Base-by-base conservation (phyloP, 2,888 invertebrate species). In the Rhyacophila evoluta region DNA sequence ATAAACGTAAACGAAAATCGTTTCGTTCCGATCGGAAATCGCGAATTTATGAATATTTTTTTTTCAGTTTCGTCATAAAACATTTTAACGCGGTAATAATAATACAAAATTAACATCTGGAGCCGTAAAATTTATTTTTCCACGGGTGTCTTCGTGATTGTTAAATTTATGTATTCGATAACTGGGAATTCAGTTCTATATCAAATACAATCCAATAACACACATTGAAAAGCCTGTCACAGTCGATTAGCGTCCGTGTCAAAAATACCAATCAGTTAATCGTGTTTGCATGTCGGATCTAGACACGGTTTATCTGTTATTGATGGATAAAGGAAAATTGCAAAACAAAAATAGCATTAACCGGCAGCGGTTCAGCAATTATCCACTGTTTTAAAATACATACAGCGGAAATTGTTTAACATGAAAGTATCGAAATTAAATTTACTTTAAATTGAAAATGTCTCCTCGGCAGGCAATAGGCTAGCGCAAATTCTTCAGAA, bases 261-360 rank as follows among this genome's bases (percentile, higher is more conserved):
- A 55, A 55, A 55, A 55, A 25, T 55, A 41, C 25, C 55, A 55
- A 55, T 55, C 55, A 55, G 5, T 19, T 55, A 55, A 55, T 55
- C 55, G 55, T 55, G 10, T 55, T 55, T 55, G 55, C 55, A 12
- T 55, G 55, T 25, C 19, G 25, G 19, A 55, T 55, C 55, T 55
- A 19, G 12, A 25, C 55, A 55, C 55, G 6, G 15, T 55, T 25
- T n/a, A 55, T 55, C 55, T 25, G 25, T 19, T 19, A 55, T 55
- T 55, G 15, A 25, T 55, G 15, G 19, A 10, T 6, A 19, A 55
- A 19, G 55, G 19, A 2, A 8, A 55, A 19, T 1, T 2, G 15
- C 55, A 55, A 55, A 19, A 55, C 10, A 5, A 8, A 11, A 41
- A 41, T 41, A 41, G 15, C 41, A 41, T 19, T 19, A 5, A 55